phyloP scores from a whole-genome alignment of 2,888 invertebrate species.

The Dasysyrphus tricinctus region DNA sequence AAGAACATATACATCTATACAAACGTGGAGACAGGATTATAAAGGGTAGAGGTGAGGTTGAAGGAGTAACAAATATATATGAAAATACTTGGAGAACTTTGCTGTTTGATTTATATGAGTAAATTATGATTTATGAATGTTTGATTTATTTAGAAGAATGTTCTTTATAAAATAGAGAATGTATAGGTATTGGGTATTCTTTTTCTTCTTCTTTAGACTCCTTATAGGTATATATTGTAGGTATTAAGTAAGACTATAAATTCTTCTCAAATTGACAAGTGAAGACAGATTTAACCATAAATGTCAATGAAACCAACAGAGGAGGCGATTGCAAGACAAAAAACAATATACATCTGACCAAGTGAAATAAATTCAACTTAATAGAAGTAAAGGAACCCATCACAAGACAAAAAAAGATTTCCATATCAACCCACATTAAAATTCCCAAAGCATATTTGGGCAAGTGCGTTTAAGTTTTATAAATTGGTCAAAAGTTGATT shows the following conservation, averaged over 20 bases:
- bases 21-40: background rate
- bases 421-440: background rate
- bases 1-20: background rate
- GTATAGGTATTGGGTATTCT: slow-evolving; percentile 1
- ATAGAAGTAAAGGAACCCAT: background rate
- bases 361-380: slow-evolving; percentile 12
- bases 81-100: slow-evolving; percentile 33
- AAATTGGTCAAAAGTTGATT: too few species aligned
- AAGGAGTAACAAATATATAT: slow-evolving; percentile 60
- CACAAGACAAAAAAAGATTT: background rate
- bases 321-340: background rate
- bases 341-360: background rate
- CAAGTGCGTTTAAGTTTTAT: background rate
- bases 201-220: background rate
- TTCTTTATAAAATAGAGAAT: background rate
- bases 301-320: slow-evolving; percentile 22
- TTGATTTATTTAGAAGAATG: slow-evolving; percentile 21
- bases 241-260: slow-evolving; percentile 24
- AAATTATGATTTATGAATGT: slow-evolving; percentile 61
- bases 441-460: background rate
- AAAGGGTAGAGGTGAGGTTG: background rate
- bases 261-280: slow-evolving; percentile 24
- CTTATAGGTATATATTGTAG: background rate
- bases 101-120: slow-evolving; percentile 8
- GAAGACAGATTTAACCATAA: slow-evolving; percentile 28